Percentiles rank a stretch among this genome's conserved stretches.
These are phyloP conservation scores for Falcaria lacertinaria DNA, from an alignment of 2,888 invertebrate genomes.

Conservation along the genomic window DNA sequence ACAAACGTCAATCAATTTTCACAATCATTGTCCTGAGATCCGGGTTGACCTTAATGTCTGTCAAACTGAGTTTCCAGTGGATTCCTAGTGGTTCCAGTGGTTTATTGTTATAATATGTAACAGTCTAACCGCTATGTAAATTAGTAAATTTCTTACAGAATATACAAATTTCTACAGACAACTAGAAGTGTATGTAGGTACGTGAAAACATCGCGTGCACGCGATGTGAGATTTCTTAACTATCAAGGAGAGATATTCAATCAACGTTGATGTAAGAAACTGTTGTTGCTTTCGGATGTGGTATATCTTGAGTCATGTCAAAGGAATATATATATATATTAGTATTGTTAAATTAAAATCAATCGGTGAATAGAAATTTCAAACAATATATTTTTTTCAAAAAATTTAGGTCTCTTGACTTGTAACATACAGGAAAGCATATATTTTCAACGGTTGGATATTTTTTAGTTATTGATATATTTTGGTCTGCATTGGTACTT, in stretches of 20 bases:
- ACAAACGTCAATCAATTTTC: slow-evolving; percentile 42
- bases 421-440: too few species aligned
- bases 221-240: slow-evolving; percentile 65
- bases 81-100: too few species aligned
- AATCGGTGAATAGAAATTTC: too few species aligned
- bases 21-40: slow-evolving; percentile 33
- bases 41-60: slow-evolving; percentile 24
- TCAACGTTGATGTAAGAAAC: slow-evolving; percentile 9
- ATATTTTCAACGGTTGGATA: too few species aligned
- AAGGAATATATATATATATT: too few species aligned
- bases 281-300: slow-evolving; percentile 10
- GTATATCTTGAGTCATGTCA: slow-evolving; percentile 8
- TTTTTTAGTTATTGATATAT: too few species aligned
- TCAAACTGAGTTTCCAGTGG: too few species aligned
- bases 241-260: slow-evolving; percentile 60
- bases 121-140: slow-evolving; percentile 5
- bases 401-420: too few species aligned
- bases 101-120: slow-evolving; percentile 2
- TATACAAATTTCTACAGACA: slow-evolving; percentile 8
- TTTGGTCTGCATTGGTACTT: too few species aligned
- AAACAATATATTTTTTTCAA: too few species aligned
- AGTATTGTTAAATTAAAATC: too few species aligned
- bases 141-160: not conserved
- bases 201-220: slow-evolving; percentile 71
- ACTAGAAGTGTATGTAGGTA: slow-evolving; percentile 22